These are phyloP conservation scores for Catocala nupta DNA, from an alignment of 2,888 invertebrate species.

Conservation along the genomic window DNA sequence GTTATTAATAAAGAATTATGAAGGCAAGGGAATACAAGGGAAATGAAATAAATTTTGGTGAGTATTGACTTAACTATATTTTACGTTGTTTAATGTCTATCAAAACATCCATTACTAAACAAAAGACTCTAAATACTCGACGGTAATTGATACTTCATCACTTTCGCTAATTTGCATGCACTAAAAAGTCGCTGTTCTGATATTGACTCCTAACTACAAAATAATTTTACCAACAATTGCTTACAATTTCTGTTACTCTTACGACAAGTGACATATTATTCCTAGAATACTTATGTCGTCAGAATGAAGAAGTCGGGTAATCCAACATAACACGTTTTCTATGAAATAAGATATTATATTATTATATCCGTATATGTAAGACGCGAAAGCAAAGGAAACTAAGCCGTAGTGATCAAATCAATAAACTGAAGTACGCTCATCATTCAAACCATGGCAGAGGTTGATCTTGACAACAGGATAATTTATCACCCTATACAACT, in stretches of 20 bases:
- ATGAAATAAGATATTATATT: no score
- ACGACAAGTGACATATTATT: no score
- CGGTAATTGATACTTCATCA: constrained; percentile 20
- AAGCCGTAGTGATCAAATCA: constrained; percentile 7
- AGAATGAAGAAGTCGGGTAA: no score
- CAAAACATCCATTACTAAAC: constrained; percentile 4
- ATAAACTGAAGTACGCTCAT: constrained; percentile 32
- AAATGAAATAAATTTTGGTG: background rate
- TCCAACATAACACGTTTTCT: no score
- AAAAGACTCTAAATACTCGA: constrained; percentile 14
- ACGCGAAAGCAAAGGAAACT: background rate
- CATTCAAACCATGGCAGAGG: constrained; percentile 25
- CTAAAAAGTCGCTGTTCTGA: background rate
- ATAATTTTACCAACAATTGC: no score
- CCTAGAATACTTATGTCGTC: no score
- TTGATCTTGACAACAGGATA: constrained; percentile 26
- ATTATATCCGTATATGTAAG: background rate
- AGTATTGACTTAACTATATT: constrained; percentile 1
- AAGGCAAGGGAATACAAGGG: background rate
- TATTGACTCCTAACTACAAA: no score
- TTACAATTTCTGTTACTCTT: no score
- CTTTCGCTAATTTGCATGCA: constrained; percentile 12
- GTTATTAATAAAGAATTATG: background rate
- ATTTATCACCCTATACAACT: constrained; percentile 34
- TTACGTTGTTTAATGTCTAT: constrained; percentile 6